Base-by-base conservation (phyloP, 53 echinoderm and acorn worm species). In the Patiria pectinifera region DNA sequence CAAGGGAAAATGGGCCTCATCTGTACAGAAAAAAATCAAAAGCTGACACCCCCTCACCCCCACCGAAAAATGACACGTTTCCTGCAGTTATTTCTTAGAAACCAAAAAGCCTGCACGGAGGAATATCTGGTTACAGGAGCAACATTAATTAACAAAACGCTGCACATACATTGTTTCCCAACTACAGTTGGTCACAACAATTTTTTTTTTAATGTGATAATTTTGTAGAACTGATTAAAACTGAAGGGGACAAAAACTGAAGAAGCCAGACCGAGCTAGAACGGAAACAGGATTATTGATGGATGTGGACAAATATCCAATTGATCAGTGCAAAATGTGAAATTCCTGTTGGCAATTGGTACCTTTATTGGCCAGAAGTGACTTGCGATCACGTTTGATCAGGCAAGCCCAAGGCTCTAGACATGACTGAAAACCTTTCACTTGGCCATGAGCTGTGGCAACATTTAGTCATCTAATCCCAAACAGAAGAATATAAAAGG, bases 301-400 rank as follows among this genome's bases (percentile, higher is more conserved):
- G 79, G 77, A 77, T 77, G 77, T 77, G 77, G 77, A 35, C 5
- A 77, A 13, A 78, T 15, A 78, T 78, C 45, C 21, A 78, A 78
- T 78, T 78, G 79, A 78, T 78, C 43, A 44, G 11, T 12, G 46
- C 46, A 45, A 45, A 78, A 78, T 78, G 46, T 78, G 45, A 13
- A 45, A 78, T 46, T 46, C 79, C 79, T 78, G 79, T 4, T 4
- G 70, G 70, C 21, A 70, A 70, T 18, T 70, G 79, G 12, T 14
- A 45, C 45, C 11, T 78, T 43, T 78, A 78, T 78, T 78, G 79
- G 47, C 79, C 12, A 78, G 15, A 8, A 46, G 47, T 78, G 79
- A 45, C 79, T 78, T 16, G 4, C 6, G 45, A 78, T 78, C 79
- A 78, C 74, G 24, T 74, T 10, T 24, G 24, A 74, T 24, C 24